Evolutionary conservation across 2,888 invertebrate genomes (phyloP), one percentile per base, ranked within the genome.

Genomic region (Dioctria rufipes): DNA sequence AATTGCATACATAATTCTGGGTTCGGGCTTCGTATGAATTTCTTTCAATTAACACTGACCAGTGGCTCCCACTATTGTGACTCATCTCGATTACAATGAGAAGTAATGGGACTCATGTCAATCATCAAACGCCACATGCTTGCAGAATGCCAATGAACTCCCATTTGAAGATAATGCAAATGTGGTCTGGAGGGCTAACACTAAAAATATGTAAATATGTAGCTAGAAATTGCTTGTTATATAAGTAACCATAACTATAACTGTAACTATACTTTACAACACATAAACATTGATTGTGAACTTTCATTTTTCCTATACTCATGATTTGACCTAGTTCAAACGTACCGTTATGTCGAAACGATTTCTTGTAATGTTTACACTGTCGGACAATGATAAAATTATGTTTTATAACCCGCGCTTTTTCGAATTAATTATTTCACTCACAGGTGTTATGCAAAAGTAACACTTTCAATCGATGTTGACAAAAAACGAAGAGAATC

Each of bases 291-390:
- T 71, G 58, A 6, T 42, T 11, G 11, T 37, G 6, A 60, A 73
- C 73, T 73, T 73, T 73, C 73, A 60, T 73, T 73, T 73, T 69
- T 65, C 51, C 37, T 67, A 37, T 40, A 60, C 25, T 73, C 58
- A 73, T 60, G 39, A 51, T 58, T 58, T 73, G 73, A 73, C 73
- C 73, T 60, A 73, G 42, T 58, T 69, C 51, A 51, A 69, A 3
- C 51, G 39, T 69, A 69, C 69, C 69, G 69, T 69, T 69, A 69
- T 69, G 6, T 11, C 11, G 54, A 54, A 54, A 54, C 54, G 6
- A 11, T 54, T 46, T 9, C 54, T 54, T 54, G n/a, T 11, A 11
- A 46, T n/a, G 54, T 54, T 54, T 54, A 54, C 54, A 54, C 54
- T 54, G 11, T 4, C 11, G 4, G 54, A 6, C n/a, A 11, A 54